A percentile compares a stretch with the other conserved stretches of the same genome.
These are phyloP conservation scores for Ophiodon elongatus DNA, from an alignment of 2,113 vertebrate genomes.

Conservation along the genomic window DNA sequence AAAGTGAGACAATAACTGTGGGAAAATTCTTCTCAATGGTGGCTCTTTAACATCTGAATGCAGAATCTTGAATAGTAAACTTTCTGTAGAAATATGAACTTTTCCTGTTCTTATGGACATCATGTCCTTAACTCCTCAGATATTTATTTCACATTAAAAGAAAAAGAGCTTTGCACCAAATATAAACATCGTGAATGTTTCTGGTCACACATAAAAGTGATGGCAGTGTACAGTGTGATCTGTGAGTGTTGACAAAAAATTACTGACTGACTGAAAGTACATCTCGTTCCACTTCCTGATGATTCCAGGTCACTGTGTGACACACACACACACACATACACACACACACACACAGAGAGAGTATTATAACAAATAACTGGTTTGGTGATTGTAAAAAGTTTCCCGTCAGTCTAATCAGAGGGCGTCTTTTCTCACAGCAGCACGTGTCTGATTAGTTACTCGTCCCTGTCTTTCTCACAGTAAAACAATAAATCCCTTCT, in stretches of 20 bases:
- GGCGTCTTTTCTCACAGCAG: neutral
- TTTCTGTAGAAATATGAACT: no score
- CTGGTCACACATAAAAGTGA: neutral
- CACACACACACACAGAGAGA: neutral
- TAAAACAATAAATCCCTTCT: neutral
- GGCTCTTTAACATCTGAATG: no score
- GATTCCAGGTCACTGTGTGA: neutral
- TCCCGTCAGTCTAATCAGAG: neutral
- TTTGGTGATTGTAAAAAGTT: no score
- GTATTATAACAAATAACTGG: no score
- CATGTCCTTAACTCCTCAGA: neutral
- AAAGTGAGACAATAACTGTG: neutral
- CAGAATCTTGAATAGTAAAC: no score
- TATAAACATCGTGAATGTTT: neutral
- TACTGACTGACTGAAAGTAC: neutral
- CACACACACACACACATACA: neutral
- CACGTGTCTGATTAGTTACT: conserved; percentile 1
- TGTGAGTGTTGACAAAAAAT: neutral
- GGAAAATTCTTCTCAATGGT: no score
- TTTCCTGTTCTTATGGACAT: neutral
- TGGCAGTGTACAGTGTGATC: neutral
- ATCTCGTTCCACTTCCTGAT: neutral
- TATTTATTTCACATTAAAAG: neutral
- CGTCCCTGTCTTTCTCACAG: conserved; percentile 34
- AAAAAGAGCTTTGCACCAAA: neutral